Base-by-base conservation (phyloP, 2,888 invertebrate species). In the Leptinotarsa haldemani region DNA sequence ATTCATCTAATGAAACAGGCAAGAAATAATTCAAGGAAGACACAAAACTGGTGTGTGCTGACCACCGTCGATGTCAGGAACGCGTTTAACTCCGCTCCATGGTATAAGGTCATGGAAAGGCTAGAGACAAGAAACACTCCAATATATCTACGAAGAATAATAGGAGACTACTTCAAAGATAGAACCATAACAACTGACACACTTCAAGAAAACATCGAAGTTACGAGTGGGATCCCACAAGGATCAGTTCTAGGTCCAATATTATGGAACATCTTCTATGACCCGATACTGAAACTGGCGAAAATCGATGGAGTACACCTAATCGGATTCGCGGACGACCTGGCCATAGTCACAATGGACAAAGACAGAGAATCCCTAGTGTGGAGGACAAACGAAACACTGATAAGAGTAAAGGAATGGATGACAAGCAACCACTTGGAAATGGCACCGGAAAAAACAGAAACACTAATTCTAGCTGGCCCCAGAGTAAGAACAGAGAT, bases 401-500 rank as follows among this genome's bases (percentile, higher is more conserved):
- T 48, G 48, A 48, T 48, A 48, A 47, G 40, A 7, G 58, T 75
- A 2, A 18, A 30, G 7, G 53, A 20, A 46, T 75, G 73, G 75
- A 12, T 75, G 63, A n/a, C 22, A 15, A 25, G 20, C 12, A 61
- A 65, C 4, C 20, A 84, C 82, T 48, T 82, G 83, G 72, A 83
- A 80, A 22, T 85, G 83, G 74, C 86, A 85, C 71, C 86, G 78
- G 69, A 85, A 76, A 74, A 75, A 73, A 65, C 78, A 65, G 74
- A 73, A 65, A 65, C 47, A 40, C 47, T 73, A 3, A 20, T 75
- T 1, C 65, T 70, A 7, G 52, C 18, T 46, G 30, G 64, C 22
- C 61, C 30, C 9, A 56, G 69, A 52, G 25, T 1, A 2, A 53
- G 53, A 53, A 25, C 3, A 12, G 53, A 70, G 13, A 40, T 64